Base-by-base conservation (phyloP, 2,797 vertebrate species). In the Sylvilagus floridanus region DNA sequence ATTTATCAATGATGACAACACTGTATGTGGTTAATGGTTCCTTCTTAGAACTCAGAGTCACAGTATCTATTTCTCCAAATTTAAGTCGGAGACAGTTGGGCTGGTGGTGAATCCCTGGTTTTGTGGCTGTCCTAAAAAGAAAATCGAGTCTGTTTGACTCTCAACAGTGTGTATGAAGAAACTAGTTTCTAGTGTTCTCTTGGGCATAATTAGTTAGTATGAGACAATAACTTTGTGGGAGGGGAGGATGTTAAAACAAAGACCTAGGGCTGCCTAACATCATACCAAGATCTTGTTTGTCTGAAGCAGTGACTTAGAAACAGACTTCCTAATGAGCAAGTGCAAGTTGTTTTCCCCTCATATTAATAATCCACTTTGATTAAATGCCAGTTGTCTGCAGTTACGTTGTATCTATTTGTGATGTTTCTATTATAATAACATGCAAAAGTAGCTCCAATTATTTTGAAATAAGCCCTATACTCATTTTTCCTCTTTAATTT, bases 401-500 rank as follows among this genome's bases (percentile, higher is more conserved):
- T 79, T 91, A 54, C 30, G 2, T 42, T 54, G 28, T 14, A 50
- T 75, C 19, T 68, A 1, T 92, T 71, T 85, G 22, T 81, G 19
- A 52, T 68, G 4, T 85, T 92, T 96, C 24, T 60, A 24, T 85
- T 28, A 12, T 10, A 73, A 47, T 7, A 52, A 65, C 10, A 83
- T 37, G 32, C 66, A 21, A 50, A 84, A 24, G 10, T 73, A 57
- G 7, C 22, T 77, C 17, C 12, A 57, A 30, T 76, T 84, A 78
- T 79, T 90, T 37, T 83, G 30, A 65, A n/a, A 28, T 75, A 77
- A 91, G 30, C 9, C 5, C 24, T 76, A 8, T 21, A 32, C 1
- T 91, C 5, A 57, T 24, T 22, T 92, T 89, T 86, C 32, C 68
- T 57, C 3, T 95, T 89, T 93, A 76, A 26, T 42, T 82, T 95